These are phyloP conservation scores for Euglossa dilemma DNA, from an alignment of 1,140 invertebrate species.

Conservation along the genomic window DNA sequence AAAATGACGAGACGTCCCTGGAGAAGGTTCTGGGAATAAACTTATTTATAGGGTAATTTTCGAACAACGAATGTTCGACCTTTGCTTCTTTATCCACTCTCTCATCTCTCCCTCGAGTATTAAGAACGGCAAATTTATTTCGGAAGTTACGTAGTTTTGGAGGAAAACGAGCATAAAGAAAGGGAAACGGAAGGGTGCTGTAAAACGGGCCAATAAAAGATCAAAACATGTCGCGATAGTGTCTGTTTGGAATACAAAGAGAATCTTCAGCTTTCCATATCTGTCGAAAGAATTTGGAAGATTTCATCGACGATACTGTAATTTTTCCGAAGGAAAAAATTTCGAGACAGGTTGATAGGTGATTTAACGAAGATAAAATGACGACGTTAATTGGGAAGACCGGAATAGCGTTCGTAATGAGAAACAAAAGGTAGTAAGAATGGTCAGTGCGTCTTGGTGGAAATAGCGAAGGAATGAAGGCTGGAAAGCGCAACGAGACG, in stretches of 20 bases:
- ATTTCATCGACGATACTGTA: too few species aligned
- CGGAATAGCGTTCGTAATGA: neutral
- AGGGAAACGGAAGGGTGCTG: too few species aligned
- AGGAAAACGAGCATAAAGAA: too few species aligned
- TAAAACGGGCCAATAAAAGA: neutral
- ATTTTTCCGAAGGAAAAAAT: neutral
- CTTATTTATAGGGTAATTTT: conserved; percentile 1
- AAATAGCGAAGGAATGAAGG: conserved; percentile 51
- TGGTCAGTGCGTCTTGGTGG: neutral
- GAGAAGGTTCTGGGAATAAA: neutral
- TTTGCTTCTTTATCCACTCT: neutral
- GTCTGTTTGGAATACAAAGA: neutral
- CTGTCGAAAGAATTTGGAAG: too few species aligned
- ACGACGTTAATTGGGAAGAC: too few species aligned
- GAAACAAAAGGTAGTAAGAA: neutral
- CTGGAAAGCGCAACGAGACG: conserved; percentile 4
- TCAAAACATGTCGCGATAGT: neutral
- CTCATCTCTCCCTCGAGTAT: conserved; percentile 9
- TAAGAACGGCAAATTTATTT: neutral
- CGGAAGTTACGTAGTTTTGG: neutral
- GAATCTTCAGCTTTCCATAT: neutral
- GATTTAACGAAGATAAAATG: too few species aligned
- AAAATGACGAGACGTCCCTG: neutral
- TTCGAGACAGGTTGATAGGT: neutral
- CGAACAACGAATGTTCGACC: neutral